phyloP scores from a whole-genome alignment of 2,113 vertebrate genomes.

The Bujurquina vittata region DNA sequence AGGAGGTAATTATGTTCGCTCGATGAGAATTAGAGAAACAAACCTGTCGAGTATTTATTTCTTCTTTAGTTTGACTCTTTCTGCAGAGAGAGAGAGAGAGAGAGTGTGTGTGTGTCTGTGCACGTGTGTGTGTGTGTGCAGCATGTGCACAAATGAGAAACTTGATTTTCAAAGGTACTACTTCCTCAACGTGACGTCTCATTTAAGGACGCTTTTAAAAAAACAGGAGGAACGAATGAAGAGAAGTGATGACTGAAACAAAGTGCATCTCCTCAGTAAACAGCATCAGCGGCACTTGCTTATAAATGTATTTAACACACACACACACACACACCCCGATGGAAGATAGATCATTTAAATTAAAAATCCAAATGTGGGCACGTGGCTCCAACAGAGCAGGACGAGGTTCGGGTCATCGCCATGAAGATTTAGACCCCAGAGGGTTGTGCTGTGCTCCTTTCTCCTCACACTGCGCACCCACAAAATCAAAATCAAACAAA shows the following conservation, averaged over 20 bases:
- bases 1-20: background rate
- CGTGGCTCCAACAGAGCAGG: too few relatives aligned
- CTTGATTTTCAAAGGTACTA: background rate
- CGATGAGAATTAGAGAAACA: slow-evolving; percentile 1
- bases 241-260: background rate
- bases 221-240: background rate
- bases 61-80: background rate
- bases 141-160: background rate
- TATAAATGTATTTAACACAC: too few relatives aligned
- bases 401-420: too few relatives aligned
- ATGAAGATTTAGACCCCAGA: too few relatives aligned
- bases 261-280: background rate
- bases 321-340: background rate
- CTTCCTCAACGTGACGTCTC: background rate
- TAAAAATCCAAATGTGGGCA: too few relatives aligned
- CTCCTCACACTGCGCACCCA: too few relatives aligned
- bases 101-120: background rate
- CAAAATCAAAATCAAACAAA: too few relatives aligned
- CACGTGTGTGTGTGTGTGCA: background rate
- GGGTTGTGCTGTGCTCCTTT: too few relatives aligned
- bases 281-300: background rate
- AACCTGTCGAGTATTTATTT: background rate
- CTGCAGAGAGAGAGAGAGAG: too few relatives aligned
- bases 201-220: background rate
- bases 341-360: too few relatives aligned